Percentiles rank a stretch among this genome's conserved stretches.
Evolutionary conservation across 2,797 vertebrate species (phyloP).

Genomic region (Sebastolobus alascanus): DNA sequence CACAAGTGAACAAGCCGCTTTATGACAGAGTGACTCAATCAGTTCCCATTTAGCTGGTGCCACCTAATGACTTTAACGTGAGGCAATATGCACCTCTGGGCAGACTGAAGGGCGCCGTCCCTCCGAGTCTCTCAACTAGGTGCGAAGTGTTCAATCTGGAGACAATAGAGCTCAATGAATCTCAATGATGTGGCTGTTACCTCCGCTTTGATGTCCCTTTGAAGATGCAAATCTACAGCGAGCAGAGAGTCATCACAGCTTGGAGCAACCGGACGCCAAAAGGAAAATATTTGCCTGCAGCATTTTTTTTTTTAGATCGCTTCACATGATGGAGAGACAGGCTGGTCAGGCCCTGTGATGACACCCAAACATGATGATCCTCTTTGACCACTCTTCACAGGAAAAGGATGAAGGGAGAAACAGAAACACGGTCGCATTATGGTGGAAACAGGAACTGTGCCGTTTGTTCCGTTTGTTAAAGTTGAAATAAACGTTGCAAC

Average conservation of each 20-base stretch:
- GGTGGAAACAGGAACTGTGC: not conserved
- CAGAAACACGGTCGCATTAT: not conserved
- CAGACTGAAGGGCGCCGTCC: constrained; percentile 82
- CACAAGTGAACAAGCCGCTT: constrained; percentile 10
- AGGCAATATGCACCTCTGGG: constrained; percentile 61
- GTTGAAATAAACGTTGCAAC: not conserved
- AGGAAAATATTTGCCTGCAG: constrained; percentile 43
- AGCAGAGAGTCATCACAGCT: constrained; percentile 33
- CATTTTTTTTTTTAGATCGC: not conserved
- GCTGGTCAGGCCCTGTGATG: not conserved
- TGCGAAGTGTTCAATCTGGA: constrained; percentile 72
- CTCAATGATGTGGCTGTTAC: constrained; percentile 77
- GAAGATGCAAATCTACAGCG: constrained; percentile 72
- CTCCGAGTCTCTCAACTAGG: constrained; percentile 58
- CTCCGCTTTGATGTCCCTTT: constrained; percentile 80
- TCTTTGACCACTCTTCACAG: no score
- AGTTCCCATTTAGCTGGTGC: constrained; percentile 49
- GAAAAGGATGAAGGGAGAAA: not conserved
- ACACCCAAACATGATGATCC: not conserved
- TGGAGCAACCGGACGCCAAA: constrained; percentile 46
- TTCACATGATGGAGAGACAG: not conserved
- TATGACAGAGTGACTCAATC: constrained; percentile 57
- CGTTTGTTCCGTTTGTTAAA: not conserved
- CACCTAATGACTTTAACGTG: constrained; percentile 73
- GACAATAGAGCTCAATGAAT: constrained; percentile 79